Evolutionary conservation across 2,113 vertebrate genomes (phyloP), one percentile per base, ranked within the genome.

Genomic region (Gavialis gangeticus): DNA sequence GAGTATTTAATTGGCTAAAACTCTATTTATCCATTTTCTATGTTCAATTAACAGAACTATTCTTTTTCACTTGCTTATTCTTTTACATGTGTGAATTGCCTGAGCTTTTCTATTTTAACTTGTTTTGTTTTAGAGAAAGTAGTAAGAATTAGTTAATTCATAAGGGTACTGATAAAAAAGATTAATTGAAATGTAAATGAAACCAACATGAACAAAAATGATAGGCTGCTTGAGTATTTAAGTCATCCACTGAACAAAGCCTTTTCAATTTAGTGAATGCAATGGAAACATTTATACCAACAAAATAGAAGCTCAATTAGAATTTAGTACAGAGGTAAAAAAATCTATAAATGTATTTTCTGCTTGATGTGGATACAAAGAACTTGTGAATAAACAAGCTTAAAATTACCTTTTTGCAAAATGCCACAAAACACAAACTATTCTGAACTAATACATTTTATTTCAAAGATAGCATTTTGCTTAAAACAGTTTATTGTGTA

Each of bases 1-100:
- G 94, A 37, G 2, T 69, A 75, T 84, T 85, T 84, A 88, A 94
- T 92, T 83, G 86, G 76, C 90, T 85, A 37, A 78, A 63, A 77
- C 12, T 82, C 5, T 87, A 88, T 75, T 3, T 71, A 71, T 78
- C 21, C 15, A 77, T 59, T 46, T 22, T 30, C 37, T 13, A n/a
- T 71, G 25, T 17, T 22, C n/a, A 80, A 22, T 30, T 67, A 22
- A 27, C 66, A 75, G 5, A 82, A n/a, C 1, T 1, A 54, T 3
- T 28, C 85, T 64, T 64, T 64, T 76, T 10, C 17, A 58, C 25
- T 82, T 83, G n/a, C 30, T 46, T 89, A 76, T 86, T 24, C 66
- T 59, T 59, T 75, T 64, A 34, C 59, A 75, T 34, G 79, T 56
- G 30, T 46, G 22, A 75, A 14, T 75, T 64, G 28, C 3, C 22